Conservation (phyloP, 2,888 invertebrate species). For the Pristionchus exspectatus region DNA sequence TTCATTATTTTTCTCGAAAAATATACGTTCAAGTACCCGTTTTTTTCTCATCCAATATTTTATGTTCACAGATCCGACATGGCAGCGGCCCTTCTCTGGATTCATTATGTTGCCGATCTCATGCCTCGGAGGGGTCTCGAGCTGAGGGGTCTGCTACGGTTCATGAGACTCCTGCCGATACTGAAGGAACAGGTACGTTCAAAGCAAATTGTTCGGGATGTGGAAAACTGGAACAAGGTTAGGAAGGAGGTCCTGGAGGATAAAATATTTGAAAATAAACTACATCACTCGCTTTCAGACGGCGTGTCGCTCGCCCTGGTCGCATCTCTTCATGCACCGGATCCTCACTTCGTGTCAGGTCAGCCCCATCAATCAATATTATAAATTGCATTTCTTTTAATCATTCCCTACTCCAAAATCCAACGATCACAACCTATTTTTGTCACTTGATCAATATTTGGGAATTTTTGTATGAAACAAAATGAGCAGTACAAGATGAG, state of each 20-base stretch:
- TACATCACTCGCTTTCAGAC: conserved; percentile 47
- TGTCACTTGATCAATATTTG: no score
- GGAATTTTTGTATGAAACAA: no score
- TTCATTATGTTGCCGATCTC: conserved; percentile 57
- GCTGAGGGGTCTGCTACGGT: conserved; percentile 56
- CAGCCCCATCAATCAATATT: not conserved
- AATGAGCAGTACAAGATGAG: no score
- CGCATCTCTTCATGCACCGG: conserved; percentile 60
- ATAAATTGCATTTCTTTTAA: not conserved
- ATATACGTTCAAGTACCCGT: not conserved
- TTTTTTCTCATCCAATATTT: not conserved
- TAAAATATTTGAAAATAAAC: not conserved
- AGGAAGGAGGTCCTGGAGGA: not conserved
- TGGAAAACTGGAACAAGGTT: not conserved
- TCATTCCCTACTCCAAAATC: no score
- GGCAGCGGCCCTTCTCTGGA: conserved; percentile 61
- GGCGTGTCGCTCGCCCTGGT: conserved; percentile 60
- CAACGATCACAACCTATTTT: no score
- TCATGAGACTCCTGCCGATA: conserved; percentile 57
- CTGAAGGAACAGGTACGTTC: conserved; percentile 56
- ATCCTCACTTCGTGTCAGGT: conserved; percentile 55
- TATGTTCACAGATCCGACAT: conserved; percentile 55
- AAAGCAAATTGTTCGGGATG: not conserved
- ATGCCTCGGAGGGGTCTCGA: conserved; percentile 49
- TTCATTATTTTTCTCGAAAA: not conserved